A percentile compares a stretch with the other conserved stretches of the same genome.
phyloP scores from a whole-genome alignment of 2,113 vertebrate species.

The Pedetes capensis region DNA sequence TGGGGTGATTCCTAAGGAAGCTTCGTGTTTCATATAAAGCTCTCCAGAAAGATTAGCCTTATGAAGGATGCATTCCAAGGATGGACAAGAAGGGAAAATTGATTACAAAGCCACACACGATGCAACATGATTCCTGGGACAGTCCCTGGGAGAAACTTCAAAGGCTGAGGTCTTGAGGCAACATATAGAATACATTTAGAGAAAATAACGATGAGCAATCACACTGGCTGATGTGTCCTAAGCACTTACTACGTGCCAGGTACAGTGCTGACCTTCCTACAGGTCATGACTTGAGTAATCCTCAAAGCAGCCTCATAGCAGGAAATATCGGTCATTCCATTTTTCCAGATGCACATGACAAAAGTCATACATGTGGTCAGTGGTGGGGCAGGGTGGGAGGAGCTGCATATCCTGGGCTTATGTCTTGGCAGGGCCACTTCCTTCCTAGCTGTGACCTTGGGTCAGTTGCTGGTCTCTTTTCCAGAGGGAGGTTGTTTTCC shows the following conservation, averaged over 20 bases:
- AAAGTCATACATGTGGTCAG: background rate
- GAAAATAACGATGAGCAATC: accelerated
- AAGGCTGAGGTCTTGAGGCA: background rate
- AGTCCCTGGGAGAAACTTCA: background rate
- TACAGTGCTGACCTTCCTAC: background rate
- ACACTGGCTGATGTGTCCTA: background rate
- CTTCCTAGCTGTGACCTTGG: background rate
- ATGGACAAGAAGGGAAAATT: background rate
- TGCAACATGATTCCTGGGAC: background rate
- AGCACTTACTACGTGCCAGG: background rate
- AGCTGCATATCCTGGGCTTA: background rate
- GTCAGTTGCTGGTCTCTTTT: background rate
- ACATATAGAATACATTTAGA: background rate
- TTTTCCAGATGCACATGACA: background rate
- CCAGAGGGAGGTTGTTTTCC: too few species aligned
- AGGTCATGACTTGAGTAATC: too few species aligned
- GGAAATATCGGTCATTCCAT: too few species aligned
- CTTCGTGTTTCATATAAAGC: background rate
- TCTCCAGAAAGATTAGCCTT: background rate
- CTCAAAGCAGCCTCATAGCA: background rate
- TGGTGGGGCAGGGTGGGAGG: background rate
- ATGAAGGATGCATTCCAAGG: background rate
- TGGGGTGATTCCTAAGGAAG: background rate
- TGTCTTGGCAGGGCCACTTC: background rate
- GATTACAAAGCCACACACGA: background rate